Conservation (phyloP, 2,113 vertebrate species). For the Strix uralensis region DNA sequence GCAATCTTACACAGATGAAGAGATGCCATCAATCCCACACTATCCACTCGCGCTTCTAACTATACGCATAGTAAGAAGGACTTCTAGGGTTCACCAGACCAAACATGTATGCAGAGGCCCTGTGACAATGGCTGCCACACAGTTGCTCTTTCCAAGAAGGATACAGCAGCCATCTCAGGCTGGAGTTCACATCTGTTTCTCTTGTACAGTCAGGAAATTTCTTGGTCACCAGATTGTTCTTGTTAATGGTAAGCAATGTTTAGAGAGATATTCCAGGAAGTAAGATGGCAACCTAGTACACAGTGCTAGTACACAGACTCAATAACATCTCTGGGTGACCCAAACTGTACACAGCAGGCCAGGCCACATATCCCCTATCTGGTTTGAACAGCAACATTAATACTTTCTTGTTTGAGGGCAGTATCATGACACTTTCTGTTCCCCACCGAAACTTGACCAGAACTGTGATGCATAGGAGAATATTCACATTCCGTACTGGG, state of each 20-base stretch:
- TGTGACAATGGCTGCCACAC: neutral
- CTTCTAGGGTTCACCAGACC: neutral
- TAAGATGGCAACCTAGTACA: neutral
- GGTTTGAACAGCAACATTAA: neutral
- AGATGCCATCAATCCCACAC: neutral
- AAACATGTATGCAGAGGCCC: accelerated
- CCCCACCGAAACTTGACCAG: neutral
- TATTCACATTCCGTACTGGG: accelerated
- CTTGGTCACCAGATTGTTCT: neutral
- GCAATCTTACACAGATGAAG: neutral
- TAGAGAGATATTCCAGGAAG: neutral
- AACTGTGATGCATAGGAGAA: accelerated
- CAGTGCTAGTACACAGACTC: neutral
- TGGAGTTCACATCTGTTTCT: neutral
- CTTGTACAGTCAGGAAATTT: neutral
- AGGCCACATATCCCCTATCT: neutral
- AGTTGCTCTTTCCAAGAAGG: neutral
- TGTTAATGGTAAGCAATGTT: neutral
- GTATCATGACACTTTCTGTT: accelerated
- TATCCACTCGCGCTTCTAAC: neutral
- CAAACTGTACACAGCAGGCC: accelerated
- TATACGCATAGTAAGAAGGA: neutral
- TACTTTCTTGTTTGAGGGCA: neutral
- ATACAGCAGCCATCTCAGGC: neutral
- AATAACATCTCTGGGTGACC: too few relatives aligned